These are phyloP conservation scores for Dromiciops gliroides DNA, from an alignment of 2,113 vertebrate species.

Conservation along the genomic window DNA sequence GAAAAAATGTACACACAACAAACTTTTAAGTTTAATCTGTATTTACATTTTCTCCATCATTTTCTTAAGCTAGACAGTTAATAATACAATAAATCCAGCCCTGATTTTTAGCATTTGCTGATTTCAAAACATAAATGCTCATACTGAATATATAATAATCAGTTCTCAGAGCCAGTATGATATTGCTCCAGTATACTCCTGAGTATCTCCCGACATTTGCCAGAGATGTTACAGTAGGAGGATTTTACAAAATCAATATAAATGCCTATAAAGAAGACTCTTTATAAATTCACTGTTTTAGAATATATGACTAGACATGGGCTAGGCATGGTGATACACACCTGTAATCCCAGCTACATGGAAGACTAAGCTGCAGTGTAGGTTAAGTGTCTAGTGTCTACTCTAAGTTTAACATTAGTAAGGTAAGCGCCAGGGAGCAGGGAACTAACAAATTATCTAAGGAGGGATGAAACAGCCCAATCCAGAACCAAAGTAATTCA, in stretches of 20 bases:
- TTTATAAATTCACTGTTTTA: neutral
- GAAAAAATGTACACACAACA: neutral
- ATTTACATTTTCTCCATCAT: neutral
- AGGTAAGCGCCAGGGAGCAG: neutral
- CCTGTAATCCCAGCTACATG: neutral
- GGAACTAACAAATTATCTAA: neutral
- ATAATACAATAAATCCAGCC: neutral
- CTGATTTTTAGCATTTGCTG: neutral
- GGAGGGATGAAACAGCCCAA: neutral
- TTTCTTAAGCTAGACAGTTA: neutral
- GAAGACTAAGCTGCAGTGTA: neutral
- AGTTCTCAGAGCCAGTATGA: neutral
- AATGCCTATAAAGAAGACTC: neutral
- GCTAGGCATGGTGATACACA: neutral
- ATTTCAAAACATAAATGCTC: neutral
- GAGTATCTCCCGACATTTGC: neutral
- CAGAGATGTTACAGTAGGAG: neutral
- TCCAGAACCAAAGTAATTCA: neutral
- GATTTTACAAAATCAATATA: neutral
- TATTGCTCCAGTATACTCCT: neutral
- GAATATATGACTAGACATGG: neutral
- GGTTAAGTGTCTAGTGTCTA: neutral
- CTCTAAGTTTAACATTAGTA: neutral
- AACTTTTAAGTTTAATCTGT: neutral
- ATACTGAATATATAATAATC: neutral